Evolutionary conservation across 2,113 vertebrate species (phyloP), one percentile per base, ranked within the genome.

Genomic region (Cepphus grylle): DNA sequence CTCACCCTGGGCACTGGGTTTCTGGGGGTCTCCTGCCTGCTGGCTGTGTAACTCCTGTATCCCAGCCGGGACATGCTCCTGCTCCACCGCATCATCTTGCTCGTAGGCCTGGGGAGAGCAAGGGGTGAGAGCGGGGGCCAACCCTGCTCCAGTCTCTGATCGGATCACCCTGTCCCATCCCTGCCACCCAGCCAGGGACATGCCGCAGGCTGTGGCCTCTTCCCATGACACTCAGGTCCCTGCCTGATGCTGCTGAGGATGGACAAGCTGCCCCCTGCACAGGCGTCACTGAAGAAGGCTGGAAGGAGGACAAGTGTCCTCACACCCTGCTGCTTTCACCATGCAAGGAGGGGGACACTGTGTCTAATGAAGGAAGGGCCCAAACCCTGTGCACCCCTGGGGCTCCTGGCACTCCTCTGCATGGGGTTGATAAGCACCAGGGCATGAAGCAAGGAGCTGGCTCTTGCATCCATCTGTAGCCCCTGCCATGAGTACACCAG

Each of bases 31-130:
- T 92, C 91, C 96, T 0, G 82, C 94, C 78, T 97, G 97, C 73
- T 85, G 96, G 56, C 90, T 92, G 58, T 40, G 56, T 13, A 97
- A 94, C 74, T 98, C 97, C 91, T 78, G 97, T 82, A 95, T 96
- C 76, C 94, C 87, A 36, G 96, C 86, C 63, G 49, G 94, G 74
- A 97, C 27, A 6, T 17, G 86, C n/a, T 98, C 97, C 83, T 93
- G 94, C 81, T 99, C 98, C 84, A 92, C 96, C 9, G 47, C n/a
- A 10, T 90, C 86, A 8, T 97, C 98, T 65, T 1, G 96, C 52
- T 97, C 95, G 2, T 42, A 45, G 47, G 92, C 96, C 99, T 98
- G 94, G 29, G 34, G 32, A 90, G 38, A 82, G 58, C 42, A n/a
- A 34, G 40, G 26, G 12, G 32, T 81, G 81, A 93, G 55, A 78